Evolutionary conservation across 2,888 invertebrate genomes (phyloP).

Genomic region (Girardia tigrina): DNA sequence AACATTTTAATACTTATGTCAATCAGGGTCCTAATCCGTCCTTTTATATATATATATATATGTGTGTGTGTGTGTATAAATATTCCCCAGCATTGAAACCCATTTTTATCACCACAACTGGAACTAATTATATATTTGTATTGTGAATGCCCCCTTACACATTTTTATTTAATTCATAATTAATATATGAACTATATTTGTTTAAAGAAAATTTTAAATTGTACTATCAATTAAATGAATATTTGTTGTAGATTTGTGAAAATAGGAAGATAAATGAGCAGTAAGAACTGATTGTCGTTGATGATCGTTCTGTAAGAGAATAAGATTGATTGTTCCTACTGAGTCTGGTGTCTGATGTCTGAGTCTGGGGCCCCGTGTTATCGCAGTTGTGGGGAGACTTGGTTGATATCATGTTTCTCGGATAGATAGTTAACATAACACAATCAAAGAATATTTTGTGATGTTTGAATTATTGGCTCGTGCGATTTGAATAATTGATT

Average conservation of each 20-base stretch:
- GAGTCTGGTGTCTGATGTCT: not conserved
- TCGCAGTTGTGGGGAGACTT: not conserved
- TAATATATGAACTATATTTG: not conserved
- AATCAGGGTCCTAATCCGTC: too few species aligned
- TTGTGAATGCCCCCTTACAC: not conserved
- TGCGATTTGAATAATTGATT: constrained; percentile 13
- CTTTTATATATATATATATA: too few species aligned
- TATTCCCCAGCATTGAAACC: too few species aligned
- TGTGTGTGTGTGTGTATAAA: too few species aligned
- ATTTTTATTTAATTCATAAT: not conserved
- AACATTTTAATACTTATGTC: too few species aligned
- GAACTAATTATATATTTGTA: not conserved
- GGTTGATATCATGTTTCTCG: constrained; percentile 3
- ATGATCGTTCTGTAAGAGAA: not conserved
- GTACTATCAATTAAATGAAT: not conserved
- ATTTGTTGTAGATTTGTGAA: constrained; percentile 18
- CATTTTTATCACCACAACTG: too few species aligned
- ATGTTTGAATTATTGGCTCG: constrained; percentile 15
- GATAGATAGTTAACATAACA: constrained; percentile 19
- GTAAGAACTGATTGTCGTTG: not conserved
- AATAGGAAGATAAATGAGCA: constrained; percentile 4
- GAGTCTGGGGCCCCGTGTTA: not conserved
- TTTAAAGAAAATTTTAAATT: not conserved
- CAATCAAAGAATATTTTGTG: not conserved
- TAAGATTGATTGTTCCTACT: constrained; percentile 11